phyloP scores from a whole-genome alignment of 2,113 vertebrate genomes.

The Podarcis raffonei region DNA sequence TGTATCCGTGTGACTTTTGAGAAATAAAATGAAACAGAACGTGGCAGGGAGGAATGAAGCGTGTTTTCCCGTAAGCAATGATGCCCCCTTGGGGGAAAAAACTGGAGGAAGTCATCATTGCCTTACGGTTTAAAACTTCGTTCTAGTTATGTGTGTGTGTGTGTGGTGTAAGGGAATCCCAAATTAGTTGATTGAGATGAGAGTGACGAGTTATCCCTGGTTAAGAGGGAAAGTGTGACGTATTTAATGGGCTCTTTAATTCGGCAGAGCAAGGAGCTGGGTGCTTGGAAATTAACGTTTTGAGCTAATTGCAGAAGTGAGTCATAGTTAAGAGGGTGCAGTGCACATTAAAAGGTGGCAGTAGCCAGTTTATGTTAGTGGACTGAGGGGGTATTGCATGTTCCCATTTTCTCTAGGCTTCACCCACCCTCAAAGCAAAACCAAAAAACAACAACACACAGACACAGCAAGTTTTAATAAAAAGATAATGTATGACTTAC shows the following conservation, averaged over 20 bases:
- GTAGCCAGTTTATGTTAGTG: neutral
- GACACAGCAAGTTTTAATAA: no score
- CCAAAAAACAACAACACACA: no score
- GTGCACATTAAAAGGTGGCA: neutral
- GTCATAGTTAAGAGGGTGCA: neutral
- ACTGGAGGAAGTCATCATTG: neutral
- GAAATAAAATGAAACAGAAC: neutral
- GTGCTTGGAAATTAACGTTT: neutral
- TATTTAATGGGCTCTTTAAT: neutral
- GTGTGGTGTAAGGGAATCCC: neutral
- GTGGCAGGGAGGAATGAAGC: neutral
- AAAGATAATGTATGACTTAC: no score
- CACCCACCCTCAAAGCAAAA: no score
- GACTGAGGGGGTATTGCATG: neutral
- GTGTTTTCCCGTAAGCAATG: neutral
- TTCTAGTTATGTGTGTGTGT: neutral
- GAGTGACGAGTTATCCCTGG: neutral
- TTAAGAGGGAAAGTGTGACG: neutral
- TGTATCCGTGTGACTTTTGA: neutral
- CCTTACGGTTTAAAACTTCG: neutral
- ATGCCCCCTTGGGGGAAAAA: neutral
- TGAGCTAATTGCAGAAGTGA: neutral
- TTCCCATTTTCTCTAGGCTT: no score
- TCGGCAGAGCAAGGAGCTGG: neutral
- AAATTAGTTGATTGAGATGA: neutral